Conservation (phyloP, 2,888 invertebrate genomes). For the Lamproptera curius region DNA sequence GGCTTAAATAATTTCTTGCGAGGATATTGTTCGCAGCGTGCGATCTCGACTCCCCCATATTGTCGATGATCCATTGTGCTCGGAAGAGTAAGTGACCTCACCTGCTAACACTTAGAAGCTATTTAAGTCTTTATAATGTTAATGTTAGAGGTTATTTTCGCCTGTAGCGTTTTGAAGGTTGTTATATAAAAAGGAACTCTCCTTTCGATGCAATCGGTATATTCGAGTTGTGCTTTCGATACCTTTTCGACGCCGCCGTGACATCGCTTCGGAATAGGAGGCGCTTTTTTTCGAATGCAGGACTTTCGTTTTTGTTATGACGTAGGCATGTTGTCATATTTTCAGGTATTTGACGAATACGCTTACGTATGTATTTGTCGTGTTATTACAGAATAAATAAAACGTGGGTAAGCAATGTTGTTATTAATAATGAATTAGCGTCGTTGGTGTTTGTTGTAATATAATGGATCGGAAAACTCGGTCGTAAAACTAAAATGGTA, state of each 20-base stretch:
- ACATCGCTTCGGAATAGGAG: not conserved
- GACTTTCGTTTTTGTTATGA: constrained; percentile 30
- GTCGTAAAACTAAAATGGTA: too few relatives aligned
- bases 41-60: constrained; percentile 31
- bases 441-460: too few relatives aligned
- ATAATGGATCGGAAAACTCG: too few relatives aligned
- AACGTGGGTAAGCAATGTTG: too few relatives aligned
- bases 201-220: constrained; percentile 20
- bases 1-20: constrained; percentile 65
- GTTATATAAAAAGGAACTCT: constrained; percentile 18
- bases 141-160: constrained; percentile 1
- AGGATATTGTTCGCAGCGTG: constrained; percentile 71
- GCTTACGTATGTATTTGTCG: too few relatives aligned
- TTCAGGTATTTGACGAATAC: too few relatives aligned
- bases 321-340: not conserved
- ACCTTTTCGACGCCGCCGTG: constrained; percentile 29
- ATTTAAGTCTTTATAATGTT: constrained; percentile 2
- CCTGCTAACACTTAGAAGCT: constrained; percentile 6
- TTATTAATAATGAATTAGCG: too few relatives aligned
- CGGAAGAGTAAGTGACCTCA: constrained; percentile 11
- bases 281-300: constrained; percentile 16
- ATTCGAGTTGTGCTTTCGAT: constrained; percentile 37
- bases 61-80: constrained; percentile 24
- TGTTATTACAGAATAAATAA: not conserved
- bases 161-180: not conserved